Evolutionary conservation across 30 jellyfish, hydroid and myxozoan genomes (phyloP).

Genomic region (Aurelia aurita complex sp. Pacific): DNA sequence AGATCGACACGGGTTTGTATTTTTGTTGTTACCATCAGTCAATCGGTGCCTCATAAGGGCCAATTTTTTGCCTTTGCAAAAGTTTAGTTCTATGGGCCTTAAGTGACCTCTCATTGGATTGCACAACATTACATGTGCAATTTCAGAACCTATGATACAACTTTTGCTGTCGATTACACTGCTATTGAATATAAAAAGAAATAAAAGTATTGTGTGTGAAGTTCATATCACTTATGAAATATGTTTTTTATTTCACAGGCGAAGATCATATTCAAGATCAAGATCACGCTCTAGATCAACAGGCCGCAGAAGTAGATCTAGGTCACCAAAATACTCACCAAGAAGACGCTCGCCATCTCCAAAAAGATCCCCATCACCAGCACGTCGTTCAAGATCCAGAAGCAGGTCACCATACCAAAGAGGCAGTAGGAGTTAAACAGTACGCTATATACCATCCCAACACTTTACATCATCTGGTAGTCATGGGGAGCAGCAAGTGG

Average conservation of each 20-base stretch:
- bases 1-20: conserved; percentile 51
- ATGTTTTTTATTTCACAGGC: conserved; percentile 7
- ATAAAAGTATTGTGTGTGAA: too few relatives aligned
- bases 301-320: conserved; percentile 78
- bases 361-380: conserved; percentile 38
- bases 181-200: too few relatives aligned
- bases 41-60: too few relatives aligned
- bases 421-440: conserved; percentile 48
- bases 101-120: too few relatives aligned
- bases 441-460: not conserved
- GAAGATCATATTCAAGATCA: conserved; percentile 70
- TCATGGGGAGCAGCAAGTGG: not conserved
- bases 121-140: too few relatives aligned
- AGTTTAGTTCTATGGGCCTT: too few relatives aligned
- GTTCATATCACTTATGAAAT: not conserved
- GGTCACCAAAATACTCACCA: conserved; percentile 81
- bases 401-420: conserved; percentile 65
- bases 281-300: conserved; percentile 84
- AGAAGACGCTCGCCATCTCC: conserved; percentile 62
- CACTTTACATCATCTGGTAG: too few relatives aligned
- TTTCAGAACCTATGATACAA: too few relatives aligned
- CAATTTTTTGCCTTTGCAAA: too few relatives aligned
- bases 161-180: too few relatives aligned
- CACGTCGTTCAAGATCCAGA: conserved; percentile 66
- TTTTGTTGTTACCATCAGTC: not conserved